Conservation (phyloP, 2,113 vertebrate species). For the Mesoclemmys tuberculata region DNA sequence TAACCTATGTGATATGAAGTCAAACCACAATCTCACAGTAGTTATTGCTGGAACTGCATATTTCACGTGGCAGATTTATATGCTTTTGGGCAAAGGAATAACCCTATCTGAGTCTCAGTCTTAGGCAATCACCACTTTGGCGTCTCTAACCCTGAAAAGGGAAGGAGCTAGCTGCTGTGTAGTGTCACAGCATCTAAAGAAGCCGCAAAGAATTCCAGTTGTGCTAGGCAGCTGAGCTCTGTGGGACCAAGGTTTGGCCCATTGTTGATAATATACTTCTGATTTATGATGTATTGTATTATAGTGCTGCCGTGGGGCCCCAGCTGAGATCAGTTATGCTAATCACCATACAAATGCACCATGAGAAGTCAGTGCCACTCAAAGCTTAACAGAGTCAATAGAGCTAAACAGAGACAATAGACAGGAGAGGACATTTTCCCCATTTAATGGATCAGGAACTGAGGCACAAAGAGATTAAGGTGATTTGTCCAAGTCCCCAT, state of each 20-base stretch:
- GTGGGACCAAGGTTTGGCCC: background rate
- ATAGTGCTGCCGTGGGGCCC: background rate
- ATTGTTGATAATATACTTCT: background rate
- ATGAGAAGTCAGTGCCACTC: background rate
- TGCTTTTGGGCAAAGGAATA: background rate
- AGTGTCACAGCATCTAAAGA: background rate
- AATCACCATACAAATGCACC: background rate
- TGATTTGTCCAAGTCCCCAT: background rate
- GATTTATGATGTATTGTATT: background rate
- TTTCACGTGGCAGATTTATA: background rate
- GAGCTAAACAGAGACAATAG: background rate
- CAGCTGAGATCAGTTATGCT: background rate
- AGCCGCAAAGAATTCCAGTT: background rate
- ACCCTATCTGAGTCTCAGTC: background rate
- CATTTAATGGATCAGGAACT: background rate
- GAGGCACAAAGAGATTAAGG: background rate
- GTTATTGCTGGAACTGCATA: background rate
- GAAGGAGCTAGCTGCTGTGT: background rate
- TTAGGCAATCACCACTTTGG: background rate
- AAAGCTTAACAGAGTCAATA: background rate
- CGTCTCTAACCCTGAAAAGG: background rate
- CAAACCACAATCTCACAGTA: background rate
- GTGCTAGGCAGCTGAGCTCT: background rate
- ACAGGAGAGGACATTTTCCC: constrained; percentile 13
- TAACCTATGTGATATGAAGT: background rate